Evolutionary conservation across 1,140 invertebrate genomes (phyloP), one percentile per base, ranked within the genome.

Genomic region (Monomorium pharaonis): DNA sequence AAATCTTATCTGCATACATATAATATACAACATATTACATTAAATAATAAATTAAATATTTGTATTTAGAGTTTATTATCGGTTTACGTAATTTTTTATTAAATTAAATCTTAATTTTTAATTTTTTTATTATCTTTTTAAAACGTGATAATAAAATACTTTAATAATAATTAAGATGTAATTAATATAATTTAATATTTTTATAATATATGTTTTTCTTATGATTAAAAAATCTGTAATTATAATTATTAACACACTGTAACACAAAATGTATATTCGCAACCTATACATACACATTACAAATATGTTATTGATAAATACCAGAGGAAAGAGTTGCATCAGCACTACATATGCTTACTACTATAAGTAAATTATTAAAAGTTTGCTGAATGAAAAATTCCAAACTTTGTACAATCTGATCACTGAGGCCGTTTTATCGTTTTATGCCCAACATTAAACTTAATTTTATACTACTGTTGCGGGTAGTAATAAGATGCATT

Each of bases 301-400:
- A 42, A 18, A 21, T 44, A 65, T 21, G 12, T 63, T 63, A 63
- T 63, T 63, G 33, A 65, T 42, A 47, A 47, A 49, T 47, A 18
- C 42, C 44, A 49, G 67, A 70, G 37, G 37, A 70, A n/a, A n/a
- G n/a, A n/a, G n/a, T 70, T 70, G 42, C 67, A 24, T 70, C 67
- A 70, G 21, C 24, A 51, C 9, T 16, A 70, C 21, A 37, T 5
- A 5, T 37, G 37, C 42, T 37, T 16, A 18, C 16, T 27, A 30
- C n/a, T 24, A 21, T 67, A 37, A 67, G 12, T 21, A 67, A 70
- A 47, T 44, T 24, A 49, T 4, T 16, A 49, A n/a, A n/a, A 49
- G 9, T 70, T 70, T 70, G 1, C 37, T 47, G 37, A 70, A 70
- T 70, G 67, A 70, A 70, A 47, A 70, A 70, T 49, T 70, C 67